Evolutionary conservation across 2,113 vertebrate genomes (phyloP), one percentile per base, ranked within the genome.

Genomic region (Hepsetus odoe): DNA sequence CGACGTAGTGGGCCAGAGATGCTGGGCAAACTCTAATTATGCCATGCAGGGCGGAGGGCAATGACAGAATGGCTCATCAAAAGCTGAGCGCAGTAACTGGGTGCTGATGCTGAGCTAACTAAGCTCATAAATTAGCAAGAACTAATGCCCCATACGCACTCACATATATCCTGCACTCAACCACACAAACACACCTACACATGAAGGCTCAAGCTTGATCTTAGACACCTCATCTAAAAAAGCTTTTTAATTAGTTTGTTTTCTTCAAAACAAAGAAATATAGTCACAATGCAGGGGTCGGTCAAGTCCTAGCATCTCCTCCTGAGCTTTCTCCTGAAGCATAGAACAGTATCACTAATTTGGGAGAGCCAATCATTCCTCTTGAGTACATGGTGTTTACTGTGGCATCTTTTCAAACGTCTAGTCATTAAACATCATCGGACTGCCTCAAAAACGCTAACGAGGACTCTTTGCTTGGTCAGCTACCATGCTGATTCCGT

Each of bases 51-150:
- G 74, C 28, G 53, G 42, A 51, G 46, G 76, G 28, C n/a, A 46
- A 82, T 79, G 75, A 71, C 74, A 83, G 64, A 73, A 80, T 82
- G 75, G 68, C 80, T 84, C 82, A 84, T 78, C 62, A 44, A 64
- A 72, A 84, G 66, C 59, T 56, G 61, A 61, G 68, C 16, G 24
- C 28, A 53, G 73, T 76, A 74, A 74, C 46, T 69, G 76, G 64
- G 59, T 79, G 82, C 59, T 82, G 77, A 80, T 76, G 72, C 49
- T 65, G 69, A 74, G 42, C 74, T 46, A 71, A 65, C 76, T 24
- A n/a, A 49, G 2, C 28, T 64, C 30, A 83, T 53, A 74, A 65
- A 81, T 78, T 59, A 76, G 58, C 61, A 69, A 69, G 72, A 59
- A 77, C 69, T 42, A 66, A 83, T 26, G 44, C 74, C 28, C 24